Evolutionary conservation across 2,113 vertebrate species (phyloP), one percentile per base, ranked within the genome.

Genomic region (Scytalopus superciliaris): DNA sequence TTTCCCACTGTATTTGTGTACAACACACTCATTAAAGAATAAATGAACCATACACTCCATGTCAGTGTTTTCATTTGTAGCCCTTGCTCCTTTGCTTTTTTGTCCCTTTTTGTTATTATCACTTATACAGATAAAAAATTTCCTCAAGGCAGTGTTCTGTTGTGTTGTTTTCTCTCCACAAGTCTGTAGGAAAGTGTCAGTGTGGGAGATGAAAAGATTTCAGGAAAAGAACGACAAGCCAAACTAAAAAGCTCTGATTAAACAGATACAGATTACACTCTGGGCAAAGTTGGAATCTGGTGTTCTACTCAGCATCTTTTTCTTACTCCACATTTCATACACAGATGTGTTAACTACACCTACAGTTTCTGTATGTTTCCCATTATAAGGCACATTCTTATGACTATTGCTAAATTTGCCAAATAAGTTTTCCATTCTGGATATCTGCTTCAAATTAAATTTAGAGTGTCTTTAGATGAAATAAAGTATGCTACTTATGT

Each of bases 391-490:
- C 37, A 40, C 1, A 0, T 90, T 86, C 39, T 85, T 89, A 73
- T 1, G 1, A 10, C 25, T 82, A n/a, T 35, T 69, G 12, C 9
- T 66, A 45, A 52, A 24, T 64, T 89, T 83, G 57, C 66, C 57
- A 73, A 42, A 87, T 73, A 87, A 83, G 8, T 31, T 69, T 93
- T 94, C 85, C 21, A 42, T 68, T 84, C 40, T 66, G 40, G 4
- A 4, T 84, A 72, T 82, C 62, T 79, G 37, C 23, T 87, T 95
- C 53, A 87, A 33, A 25, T 14, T 76, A 12, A 75, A 78, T 89
- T 74, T 81, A 63, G 35, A 64, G 12, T 17, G 10, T 8, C 23
- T 90, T 88, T 70, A 62, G 33, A 60, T n/a, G 53, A 92, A 95
- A 76, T 39, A 52, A 66, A 49, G 3, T 52, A 25, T 33, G 24